These are phyloP conservation scores for Lordiphosa clarofinis DNA, from an alignment of 1,140 invertebrate genomes.

Conservation along the genomic window DNA sequence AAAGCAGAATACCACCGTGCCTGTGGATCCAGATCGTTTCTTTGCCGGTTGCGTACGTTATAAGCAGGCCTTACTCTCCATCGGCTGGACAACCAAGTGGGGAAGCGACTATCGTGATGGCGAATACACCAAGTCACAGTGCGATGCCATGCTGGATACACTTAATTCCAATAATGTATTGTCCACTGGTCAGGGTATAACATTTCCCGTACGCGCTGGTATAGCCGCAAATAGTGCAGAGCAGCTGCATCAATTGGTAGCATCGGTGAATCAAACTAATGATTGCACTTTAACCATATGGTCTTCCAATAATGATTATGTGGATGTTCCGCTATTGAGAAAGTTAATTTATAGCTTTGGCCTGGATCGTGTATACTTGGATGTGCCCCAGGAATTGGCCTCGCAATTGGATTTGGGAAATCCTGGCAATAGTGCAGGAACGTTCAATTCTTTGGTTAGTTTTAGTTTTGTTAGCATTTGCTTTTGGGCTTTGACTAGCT, in stretches of 20 bases:
- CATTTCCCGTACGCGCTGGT: constrained; percentile 90
- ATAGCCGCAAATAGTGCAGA: constrained; percentile 84
- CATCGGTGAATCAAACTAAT: constrained; percentile 55
- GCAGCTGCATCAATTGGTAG: constrained; percentile 80
- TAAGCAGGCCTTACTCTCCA: constrained; percentile 85
- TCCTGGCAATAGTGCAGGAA: constrained; percentile 20
- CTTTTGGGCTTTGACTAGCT: constrained; percentile 57
- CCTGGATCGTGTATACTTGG: constrained; percentile 84
- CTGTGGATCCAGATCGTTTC: constrained; percentile 87
- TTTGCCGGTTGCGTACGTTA: constrained; percentile 81
- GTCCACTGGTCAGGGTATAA: constrained; percentile 84
- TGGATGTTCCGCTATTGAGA: constrained; percentile 83
- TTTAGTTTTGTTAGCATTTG: constrained; percentile 59
- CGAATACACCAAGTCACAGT: constrained; percentile 85
- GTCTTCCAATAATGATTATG: constrained; percentile 83
- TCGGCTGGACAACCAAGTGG: constrained; percentile 92
- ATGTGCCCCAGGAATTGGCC: constrained; percentile 83
- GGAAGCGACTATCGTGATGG: constrained; percentile 80
- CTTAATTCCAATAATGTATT: constrained; percentile 57
- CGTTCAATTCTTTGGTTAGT: constrained; percentile 55
- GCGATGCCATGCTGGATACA: constrained; percentile 86
- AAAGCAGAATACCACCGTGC: constrained; percentile 81
- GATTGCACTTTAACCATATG: constrained; percentile 86
- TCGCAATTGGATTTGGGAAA: constrained; percentile 81
- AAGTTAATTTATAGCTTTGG: constrained; percentile 84